These are phyloP conservation scores for Buceros bicornis DNA, from an alignment of 2,797 vertebrate genomes.

Conservation along the genomic window DNA sequence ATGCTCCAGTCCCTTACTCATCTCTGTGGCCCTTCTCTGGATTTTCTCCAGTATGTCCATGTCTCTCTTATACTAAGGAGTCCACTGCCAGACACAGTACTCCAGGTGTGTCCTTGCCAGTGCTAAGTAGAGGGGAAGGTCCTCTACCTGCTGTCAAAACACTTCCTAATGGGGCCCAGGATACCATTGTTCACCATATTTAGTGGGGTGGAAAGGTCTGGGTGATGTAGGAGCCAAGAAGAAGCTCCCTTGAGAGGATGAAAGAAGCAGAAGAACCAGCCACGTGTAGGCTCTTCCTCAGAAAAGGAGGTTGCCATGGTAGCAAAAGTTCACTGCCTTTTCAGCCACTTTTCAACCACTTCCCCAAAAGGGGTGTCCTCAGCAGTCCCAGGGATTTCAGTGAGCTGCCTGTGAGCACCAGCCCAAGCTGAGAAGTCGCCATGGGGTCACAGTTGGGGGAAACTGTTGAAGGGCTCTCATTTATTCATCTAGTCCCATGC, in stretches of 20 bases:
- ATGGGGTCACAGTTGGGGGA: neutral
- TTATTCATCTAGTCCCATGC: neutral
- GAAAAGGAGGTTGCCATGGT: neutral
- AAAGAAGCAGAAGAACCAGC: constrained; percentile 41
- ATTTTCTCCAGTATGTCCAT: neutral
- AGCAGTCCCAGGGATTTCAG: neutral
- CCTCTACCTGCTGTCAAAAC: neutral
- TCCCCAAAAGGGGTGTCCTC: neutral
- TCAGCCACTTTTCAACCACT: constrained; percentile 3
- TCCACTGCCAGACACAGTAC: neutral
- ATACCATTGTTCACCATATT: neutral
- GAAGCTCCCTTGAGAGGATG: neutral
- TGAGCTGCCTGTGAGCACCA: neutral
- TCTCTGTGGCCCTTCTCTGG: neutral
- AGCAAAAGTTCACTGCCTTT: constrained; percentile 2
- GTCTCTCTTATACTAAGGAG: neutral
- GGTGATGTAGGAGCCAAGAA: neutral
- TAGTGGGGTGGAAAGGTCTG: neutral
- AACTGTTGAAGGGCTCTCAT: neutral
- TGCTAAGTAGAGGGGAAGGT: neutral
- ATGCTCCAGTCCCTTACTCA: neutral
- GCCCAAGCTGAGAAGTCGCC: neutral
- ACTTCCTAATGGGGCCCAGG: neutral
- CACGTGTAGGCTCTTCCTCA: neutral
- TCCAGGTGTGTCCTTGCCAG: neutral